These are phyloP conservation scores for Crossaster papposus DNA, from an alignment of 53 echinoderm and acorn worm genomes.

Conservation along the genomic window DNA sequence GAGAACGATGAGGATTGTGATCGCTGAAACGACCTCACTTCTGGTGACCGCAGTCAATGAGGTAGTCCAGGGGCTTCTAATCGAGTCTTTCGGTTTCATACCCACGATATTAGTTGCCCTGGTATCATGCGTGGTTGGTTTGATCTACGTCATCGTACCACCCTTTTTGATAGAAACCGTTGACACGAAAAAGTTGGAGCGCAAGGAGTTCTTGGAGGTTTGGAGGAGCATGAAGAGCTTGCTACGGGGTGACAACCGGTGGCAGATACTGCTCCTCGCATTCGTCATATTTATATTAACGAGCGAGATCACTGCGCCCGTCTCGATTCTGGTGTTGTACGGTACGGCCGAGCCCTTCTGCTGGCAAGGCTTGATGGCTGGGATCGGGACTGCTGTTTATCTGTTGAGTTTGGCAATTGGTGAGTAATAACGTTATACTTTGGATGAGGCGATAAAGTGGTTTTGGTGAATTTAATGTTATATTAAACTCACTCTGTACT, in stretches of 20 bases:
- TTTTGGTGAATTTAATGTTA: too few relatives aligned
- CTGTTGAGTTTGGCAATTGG: not conserved
- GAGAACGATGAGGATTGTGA: slow-evolving; percentile 60
- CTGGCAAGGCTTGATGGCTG: slow-evolving; percentile 47
- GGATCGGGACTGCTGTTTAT: slow-evolving; percentile 14
- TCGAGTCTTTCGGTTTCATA: slow-evolving; percentile 20
- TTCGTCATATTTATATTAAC: slow-evolving; percentile 34
- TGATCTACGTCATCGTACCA: slow-evolving; percentile 51
- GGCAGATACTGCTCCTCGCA: slow-evolving; percentile 15
- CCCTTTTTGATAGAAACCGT: slow-evolving; percentile 59
- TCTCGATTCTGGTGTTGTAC: slow-evolving; percentile 50
- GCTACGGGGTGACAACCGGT: not conserved
- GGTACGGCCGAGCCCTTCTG: slow-evolving; percentile 64
- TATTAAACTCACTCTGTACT: too few relatives aligned
- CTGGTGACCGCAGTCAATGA: slow-evolving; percentile 46
- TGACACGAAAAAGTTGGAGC: not conserved
- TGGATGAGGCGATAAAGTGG: too few relatives aligned
- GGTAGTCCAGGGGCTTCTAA: slow-evolving; percentile 48
- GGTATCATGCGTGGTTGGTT: not conserved
- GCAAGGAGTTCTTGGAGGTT: not conserved
- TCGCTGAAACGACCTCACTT: slow-evolving; percentile 53
- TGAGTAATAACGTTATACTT: not conserved
- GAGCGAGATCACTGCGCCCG: not conserved
- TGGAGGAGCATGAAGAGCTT: not conserved
- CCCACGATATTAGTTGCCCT: slow-evolving; percentile 28